phyloP scores from a whole-genome alignment of 2,797 vertebrate genomes.

The Sandelia bainsii region DNA sequence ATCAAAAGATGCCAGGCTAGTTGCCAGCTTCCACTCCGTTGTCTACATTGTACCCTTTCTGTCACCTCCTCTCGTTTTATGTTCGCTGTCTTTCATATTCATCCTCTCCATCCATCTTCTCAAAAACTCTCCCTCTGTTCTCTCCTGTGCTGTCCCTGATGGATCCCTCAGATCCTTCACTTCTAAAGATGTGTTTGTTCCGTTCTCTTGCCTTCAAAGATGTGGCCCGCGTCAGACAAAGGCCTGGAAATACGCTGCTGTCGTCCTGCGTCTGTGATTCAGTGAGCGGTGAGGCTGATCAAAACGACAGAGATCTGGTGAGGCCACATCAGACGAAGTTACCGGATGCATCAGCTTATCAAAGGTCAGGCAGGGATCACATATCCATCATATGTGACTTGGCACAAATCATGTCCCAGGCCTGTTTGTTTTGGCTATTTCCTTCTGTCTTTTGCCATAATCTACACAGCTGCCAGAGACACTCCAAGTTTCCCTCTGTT shows the following conservation, averaged over 20 bases:
- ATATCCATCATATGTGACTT: slow-evolving; percentile 3
- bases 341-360: slow-evolving; percentile 40
- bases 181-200: slow-evolving; percentile 67
- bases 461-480: too few species aligned
- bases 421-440: neutral
- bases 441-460: too few species aligned
- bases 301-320: slow-evolving; percentile 53
- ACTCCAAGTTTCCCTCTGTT: too few species aligned
- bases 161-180: slow-evolving; percentile 63
- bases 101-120: slow-evolving; percentile 24
- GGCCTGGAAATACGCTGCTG: slow-evolving; percentile 34
- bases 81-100: slow-evolving; percentile 54
- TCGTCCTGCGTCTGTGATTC: slow-evolving; percentile 45
- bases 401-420: too few species aligned
- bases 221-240: slow-evolving; percentile 37
- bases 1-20: slow-evolving; percentile 53
- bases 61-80: slow-evolving; percentile 38
- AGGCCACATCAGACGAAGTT: slow-evolving; percentile 26
- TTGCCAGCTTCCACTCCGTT: slow-evolving; percentile 27
- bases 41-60: slow-evolving; percentile 40
- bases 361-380: slow-evolving; percentile 36
- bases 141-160: slow-evolving; percentile 6
- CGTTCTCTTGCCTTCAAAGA: slow-evolving; percentile 68
- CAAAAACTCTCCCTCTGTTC: slow-evolving; percentile 10
- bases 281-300: slow-evolving; percentile 49